Evolutionary conservation across 2,888 invertebrate species (phyloP).

Genomic region (Drosophila parthenogenetica): DNA sequence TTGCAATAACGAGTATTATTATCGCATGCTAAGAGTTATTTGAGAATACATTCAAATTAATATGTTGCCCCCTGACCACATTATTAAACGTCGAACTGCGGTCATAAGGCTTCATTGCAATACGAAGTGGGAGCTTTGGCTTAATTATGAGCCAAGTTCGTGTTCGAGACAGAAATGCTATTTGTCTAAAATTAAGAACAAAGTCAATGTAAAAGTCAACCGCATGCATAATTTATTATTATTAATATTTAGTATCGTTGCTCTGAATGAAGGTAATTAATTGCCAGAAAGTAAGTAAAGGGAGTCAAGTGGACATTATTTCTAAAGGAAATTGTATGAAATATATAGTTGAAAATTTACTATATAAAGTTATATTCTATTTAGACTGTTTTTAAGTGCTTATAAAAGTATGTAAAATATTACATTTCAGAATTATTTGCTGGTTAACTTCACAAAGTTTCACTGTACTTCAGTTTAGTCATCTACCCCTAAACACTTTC

Average conservation of each 20-base stretch:
- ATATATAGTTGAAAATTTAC: too few relatives aligned
- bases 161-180: not conserved
- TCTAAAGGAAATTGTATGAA: too few relatives aligned
- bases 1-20: slow-evolving; percentile 35
- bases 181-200: not conserved
- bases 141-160: slow-evolving; percentile 1
- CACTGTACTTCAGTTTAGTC: not conserved
- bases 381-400: too few relatives aligned
- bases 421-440: too few relatives aligned
- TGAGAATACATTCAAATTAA: slow-evolving; percentile 37
- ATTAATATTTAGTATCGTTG: not conserved
- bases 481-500: slow-evolving; percentile 9
- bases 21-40: not conserved
- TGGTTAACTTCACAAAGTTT: too few relatives aligned
- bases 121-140: not conserved
- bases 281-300: not conserved
- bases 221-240: not conserved
- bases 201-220: not conserved
- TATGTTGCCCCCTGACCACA: slow-evolving; percentile 31
- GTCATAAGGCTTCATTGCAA: not conserved
- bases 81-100: slow-evolving; percentile 15
- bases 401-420: too few relatives aligned
- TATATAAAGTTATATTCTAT: too few relatives aligned
- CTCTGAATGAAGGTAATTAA: not conserved
- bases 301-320: not conserved